Base-by-base conservation (phyloP, 2,888 invertebrate species). In the Lapara coniferarum region DNA sequence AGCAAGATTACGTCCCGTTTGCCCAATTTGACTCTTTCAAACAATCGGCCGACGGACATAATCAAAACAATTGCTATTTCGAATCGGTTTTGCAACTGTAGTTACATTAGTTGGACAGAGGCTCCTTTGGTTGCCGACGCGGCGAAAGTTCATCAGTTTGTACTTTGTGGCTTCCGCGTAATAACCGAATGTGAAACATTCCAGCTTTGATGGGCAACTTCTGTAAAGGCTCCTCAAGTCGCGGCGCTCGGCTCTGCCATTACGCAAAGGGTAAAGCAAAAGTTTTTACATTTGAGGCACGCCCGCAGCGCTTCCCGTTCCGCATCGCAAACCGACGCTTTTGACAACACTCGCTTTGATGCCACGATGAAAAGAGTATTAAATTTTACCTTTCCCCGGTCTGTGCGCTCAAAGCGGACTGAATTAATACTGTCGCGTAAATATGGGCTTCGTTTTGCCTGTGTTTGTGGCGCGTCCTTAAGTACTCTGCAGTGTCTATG, bases 331-430 rank as follows among this genome's bases (percentile, higher is more conserved):
- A 83, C 87, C 84, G 82, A 80, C 85, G 89, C 91, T 92, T 92
- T 92, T 90, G 90, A 90, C 89, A 90, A 87, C 87, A 83, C 84
- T 88, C 89, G 83, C 92, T 92, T 93, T 92, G 92, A 92, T 88
- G 87, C 85, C 81, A 80, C 80, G 81, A 81, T 84, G 81, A 84
- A 85, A 85, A 85, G 85, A 85, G 88, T 87, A 91, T 90, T 88
- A 87, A 88, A 92, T 88, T 91, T 86, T 88, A 86, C 85, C 85
- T 87, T 88, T 87, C 84, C 80, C 78, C 77, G 77, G 84, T 84
- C 84, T 84, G 87, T 87, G 85, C 85, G 85, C 82, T 88, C 84
- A 85, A 82, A 89, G 84, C 83, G 81, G 78, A 78, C 82, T 81
- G 85, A 87, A 88, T 89, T 88, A 85, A 88, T 89, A 85, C 83